These are phyloP conservation scores for Calliphora vomitoria DNA, from an alignment of 2,888 invertebrate genomes.

Conservation along the genomic window DNA sequence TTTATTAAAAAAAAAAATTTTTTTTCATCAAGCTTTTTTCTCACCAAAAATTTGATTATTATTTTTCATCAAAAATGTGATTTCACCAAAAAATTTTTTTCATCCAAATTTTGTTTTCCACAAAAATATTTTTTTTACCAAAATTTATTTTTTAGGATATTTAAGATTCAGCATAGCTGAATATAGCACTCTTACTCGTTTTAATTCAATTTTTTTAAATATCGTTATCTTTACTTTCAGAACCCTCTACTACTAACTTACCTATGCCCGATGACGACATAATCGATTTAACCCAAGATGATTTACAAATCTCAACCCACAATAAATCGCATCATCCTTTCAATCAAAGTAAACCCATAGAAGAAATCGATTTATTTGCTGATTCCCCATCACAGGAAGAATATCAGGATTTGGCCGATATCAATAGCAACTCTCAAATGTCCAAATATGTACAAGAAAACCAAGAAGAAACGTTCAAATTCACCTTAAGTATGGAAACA, in stretches of 20 bases:
- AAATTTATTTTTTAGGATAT: no score
- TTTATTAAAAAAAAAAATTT: no score
- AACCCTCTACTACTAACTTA: neutral
- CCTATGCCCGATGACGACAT: neutral
- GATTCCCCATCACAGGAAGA: slow-evolving; percentile 60
- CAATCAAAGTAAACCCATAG: slow-evolving; percentile 53
- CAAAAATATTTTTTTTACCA: no score
- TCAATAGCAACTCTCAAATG: slow-evolving; percentile 23
- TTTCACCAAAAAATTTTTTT: no score
- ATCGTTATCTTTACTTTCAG: slow-evolving; percentile 15
- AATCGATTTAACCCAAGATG: slow-evolving; percentile 77
- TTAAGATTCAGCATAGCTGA: no score
- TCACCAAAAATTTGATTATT: no score
- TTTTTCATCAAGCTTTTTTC: no score
- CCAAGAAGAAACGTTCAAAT: neutral
- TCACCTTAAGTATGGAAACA: slow-evolving; percentile 30
- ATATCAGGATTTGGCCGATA: slow-evolving; percentile 12
- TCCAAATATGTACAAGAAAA: slow-evolving; percentile 7
- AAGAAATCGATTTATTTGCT: slow-evolving; percentile 66
- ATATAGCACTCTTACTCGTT: no score
- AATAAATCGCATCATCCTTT: neutral
- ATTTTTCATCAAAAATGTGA: no score
- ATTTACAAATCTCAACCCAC: neutral
- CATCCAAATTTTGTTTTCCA: no score
- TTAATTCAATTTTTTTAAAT: no score